Evolutionary conservation across 35 echinoderm and acorn worm genomes (phyloP), one percentile per base, ranked within the genome.

Genomic region (Patiria miniata): DNA sequence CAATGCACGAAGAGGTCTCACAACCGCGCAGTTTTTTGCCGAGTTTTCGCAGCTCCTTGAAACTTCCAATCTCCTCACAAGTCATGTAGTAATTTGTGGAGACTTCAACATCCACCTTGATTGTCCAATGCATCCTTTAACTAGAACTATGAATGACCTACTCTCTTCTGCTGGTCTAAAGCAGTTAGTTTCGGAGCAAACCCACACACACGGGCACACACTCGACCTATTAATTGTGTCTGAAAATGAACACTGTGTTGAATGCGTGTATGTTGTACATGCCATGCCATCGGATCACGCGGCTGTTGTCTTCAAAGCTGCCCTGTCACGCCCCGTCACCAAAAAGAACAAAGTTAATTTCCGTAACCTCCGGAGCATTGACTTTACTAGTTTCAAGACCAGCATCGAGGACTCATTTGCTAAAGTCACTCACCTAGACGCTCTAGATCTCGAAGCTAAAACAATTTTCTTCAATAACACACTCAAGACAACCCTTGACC

Each of bases 41-140:
- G 59, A 86, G 26, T 86, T 86, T 32, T 77, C 84, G 17, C n/a
- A 37, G 22, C 39, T 77, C 23, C 68, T 50, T 8, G 68, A 87
- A 52, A 77, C 61, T n/a, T 37, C 69, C 9, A 87, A 18, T 21
- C 8, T 77, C 2, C 30, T 42, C 26, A 0, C 29, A 21, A 68
- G 39, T 16, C 12, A 87, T 30, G 4, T 87, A 5, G 29, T 78
- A 17, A 77, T 87, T 22, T 87, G 85, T 40, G 61, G 85, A 0
- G 68, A 78, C 50, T 87, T 78, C 53, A 87, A 87, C 38, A 87
- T 78, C 65, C 85, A 87, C 40, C n/a, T n/a, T n/a, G n/a, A n/a
- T n/a, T 16, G 32, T 12, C 39, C 39, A 9, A 12, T 16, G 19
- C 10, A 61, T 78, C 10, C 21, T 30, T 21, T 28, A n/a, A 44